Evolutionary conservation across 2,797 vertebrate genomes (phyloP).

Genomic region (Thaleichthys pacificus): DNA sequence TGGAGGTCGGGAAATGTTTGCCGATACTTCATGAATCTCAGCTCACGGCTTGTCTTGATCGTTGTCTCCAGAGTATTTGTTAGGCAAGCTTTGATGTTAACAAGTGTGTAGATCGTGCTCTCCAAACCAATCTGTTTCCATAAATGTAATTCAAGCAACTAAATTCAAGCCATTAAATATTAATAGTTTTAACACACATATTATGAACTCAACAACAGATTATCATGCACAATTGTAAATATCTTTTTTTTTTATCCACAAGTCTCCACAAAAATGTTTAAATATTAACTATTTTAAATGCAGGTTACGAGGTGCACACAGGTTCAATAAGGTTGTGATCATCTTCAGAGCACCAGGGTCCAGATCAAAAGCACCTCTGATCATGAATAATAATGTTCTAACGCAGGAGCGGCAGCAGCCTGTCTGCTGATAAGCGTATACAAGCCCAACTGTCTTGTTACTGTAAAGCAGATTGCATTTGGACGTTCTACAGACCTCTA

Average conservation of each 20-base stretch:
- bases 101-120: conserved; percentile 10
- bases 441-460: conserved; percentile 60
- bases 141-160: no score
- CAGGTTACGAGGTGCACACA: conserved; percentile 19
- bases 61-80: conserved; percentile 17
- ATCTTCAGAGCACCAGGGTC: conserved; percentile 33
- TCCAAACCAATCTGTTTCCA: neutral
- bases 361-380: conserved; percentile 65
- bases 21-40: conserved; percentile 27
- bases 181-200: neutral
- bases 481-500: conserved; percentile 57
- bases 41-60: conserved; percentile 18
- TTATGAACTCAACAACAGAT: neutral
- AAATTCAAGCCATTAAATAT: neutral
- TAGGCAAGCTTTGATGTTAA: conserved; percentile 4
- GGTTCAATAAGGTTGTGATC: conserved; percentile 35
- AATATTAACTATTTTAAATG: no score
- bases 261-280: neutral
- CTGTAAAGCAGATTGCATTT: conserved; percentile 54
- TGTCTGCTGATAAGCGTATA: conserved; percentile 59
- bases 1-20: conserved; percentile 47
- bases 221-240: neutral
- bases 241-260: no score
- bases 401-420: conserved; percentile 39
- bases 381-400: conserved; percentile 70